A percentile compares a stretch with the other conserved stretches of the same genome.
phyloP scores from a whole-genome alignment of 2,113 vertebrate species.

The Xenopus laevis region DNA sequence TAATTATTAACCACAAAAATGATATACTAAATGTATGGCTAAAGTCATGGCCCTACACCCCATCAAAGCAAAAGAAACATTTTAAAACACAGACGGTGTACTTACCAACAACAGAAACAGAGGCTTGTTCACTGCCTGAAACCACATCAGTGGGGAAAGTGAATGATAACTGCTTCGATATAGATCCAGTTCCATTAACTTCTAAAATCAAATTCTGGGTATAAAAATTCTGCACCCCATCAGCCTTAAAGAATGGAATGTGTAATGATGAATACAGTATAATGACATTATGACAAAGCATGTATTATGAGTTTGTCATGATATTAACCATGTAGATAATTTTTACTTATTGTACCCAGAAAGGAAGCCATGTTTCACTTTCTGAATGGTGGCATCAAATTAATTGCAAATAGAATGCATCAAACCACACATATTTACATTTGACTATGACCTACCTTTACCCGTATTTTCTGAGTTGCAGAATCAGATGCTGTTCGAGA shows the following conservation, averaged over 20 bases:
- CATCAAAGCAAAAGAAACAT: not conserved
- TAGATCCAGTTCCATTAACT: not conserved
- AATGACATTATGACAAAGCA: no score
- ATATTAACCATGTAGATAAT: no score
- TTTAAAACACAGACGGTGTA: not conserved
- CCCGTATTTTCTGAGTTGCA: constrained; percentile 52
- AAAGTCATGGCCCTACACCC: not conserved
- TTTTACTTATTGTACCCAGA: no score
- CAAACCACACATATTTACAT: not conserved
- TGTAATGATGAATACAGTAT: not conserved
- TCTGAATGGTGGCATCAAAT: no score
- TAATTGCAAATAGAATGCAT: no score
- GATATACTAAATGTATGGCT: no score
- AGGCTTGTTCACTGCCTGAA: constrained; percentile 56
- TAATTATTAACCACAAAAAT: no score
- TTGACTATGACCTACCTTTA: constrained; percentile 61
- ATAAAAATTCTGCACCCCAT: constrained; percentile 58
- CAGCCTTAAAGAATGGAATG: constrained; percentile 52
- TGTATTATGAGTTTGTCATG: no score
- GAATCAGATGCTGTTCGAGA: constrained; percentile 48
- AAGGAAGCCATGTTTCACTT: no score
- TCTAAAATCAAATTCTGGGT: constrained; percentile 60
- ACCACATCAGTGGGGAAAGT: constrained; percentile 61
- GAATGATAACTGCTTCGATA: constrained; percentile 50
- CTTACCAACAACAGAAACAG: constrained; percentile 61